Evolutionary conservation across 1,140 invertebrate genomes (phyloP).

Genomic region (Aporrectodea caliginosa): DNA sequence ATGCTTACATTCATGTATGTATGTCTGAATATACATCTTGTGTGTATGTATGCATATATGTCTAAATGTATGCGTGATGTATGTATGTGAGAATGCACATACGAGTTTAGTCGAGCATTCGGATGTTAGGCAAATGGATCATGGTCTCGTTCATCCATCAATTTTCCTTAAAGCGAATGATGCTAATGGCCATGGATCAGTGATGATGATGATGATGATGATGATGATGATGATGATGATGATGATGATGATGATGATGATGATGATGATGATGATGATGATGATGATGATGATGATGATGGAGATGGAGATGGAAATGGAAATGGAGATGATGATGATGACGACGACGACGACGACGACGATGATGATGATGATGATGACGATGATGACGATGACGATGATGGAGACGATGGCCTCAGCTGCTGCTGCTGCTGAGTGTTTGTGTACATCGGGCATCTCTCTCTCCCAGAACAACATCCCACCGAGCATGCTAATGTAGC

Average conservation of each 20-base stretch:
- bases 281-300: neutral
- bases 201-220: neutral
- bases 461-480: neutral
- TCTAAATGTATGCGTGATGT: too few relatives aligned
- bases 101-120: too few relatives aligned
- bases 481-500: neutral
- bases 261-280: neutral
- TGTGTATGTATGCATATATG: neutral
- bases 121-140: too few relatives aligned
- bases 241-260: neutral
- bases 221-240: neutral
- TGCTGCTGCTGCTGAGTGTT: too few relatives aligned
- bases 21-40: neutral
- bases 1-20: too few relatives aligned
- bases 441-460: too few relatives aligned
- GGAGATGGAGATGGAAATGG: neutral
- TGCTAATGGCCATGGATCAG: neutral
- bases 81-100: too few relatives aligned
- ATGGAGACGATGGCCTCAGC: neutral
- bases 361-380: neutral
- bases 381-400: neutral
- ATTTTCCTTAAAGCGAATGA: neutral
- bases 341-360: neutral
- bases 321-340: neutral
- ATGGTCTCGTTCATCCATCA: neutral